Evolutionary conservation across 2,888 invertebrate genomes (phyloP), one percentile per base, ranked within the genome.

Genomic region (Lordiphosa fenestrarum): DNA sequence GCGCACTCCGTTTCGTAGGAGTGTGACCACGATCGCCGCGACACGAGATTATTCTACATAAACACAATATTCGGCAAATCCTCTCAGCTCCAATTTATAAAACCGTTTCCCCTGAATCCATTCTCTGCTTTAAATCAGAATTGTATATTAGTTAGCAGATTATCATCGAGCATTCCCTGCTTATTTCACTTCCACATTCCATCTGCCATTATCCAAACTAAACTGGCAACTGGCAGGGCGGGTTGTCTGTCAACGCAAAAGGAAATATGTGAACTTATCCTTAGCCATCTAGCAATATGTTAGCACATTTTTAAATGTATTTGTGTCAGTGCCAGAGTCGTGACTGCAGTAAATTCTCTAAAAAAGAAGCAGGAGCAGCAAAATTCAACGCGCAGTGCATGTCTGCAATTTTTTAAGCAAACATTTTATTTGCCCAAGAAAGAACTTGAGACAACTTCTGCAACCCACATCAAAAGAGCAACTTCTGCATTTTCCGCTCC

Each of bases 321-420:
- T 70, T 68, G 70, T 70, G 84, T 75, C 80, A 67, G 52, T 61
- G 42, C 63, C 35, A 51, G 40, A 69, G 63, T 83, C 81, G 73
- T 84, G 81, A 81, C 77, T 78, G 81, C 81, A 73, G 76, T 84
- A 78, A 84, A 84, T 84, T 78, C 67, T 52, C 44, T 9, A 47
- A 35, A 41, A 35, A 19, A 38, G 21, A 30, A 36, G 15, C 7
- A 41, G 21, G 9, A 6, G 23, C 10, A 33, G 19, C 3, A 33
- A 33, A 36, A 53, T n/a, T 37, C 46, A 55, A 53, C 41, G 53
- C 57, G 51, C 60, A 71, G 62, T 73, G 70, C 76, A 80, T 67
- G 72, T 78, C 83, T 66, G 80, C 72, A 74, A 82, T 76, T 76
- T 78, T 71, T 83, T 76, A 76, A 78, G 69, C 64, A 83, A 74